Evolutionary conservation across 1,140 invertebrate species (phyloP).

Genomic region (Zaprionus lachaisei): DNA sequence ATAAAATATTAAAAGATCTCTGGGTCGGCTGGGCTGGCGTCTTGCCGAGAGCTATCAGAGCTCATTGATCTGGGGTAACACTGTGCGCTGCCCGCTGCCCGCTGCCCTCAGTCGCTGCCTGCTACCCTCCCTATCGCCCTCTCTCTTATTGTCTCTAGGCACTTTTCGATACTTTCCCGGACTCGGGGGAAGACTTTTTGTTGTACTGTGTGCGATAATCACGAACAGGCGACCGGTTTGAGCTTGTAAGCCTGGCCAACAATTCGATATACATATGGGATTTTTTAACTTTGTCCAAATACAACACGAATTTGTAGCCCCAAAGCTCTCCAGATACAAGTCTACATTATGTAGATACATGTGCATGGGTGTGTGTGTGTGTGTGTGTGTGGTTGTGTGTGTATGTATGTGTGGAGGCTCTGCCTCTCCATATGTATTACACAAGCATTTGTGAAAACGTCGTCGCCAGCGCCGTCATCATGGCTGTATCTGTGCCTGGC

Average conservation of each 20-base stretch:
- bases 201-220: conserved; percentile 49
- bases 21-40: conserved; percentile 46
- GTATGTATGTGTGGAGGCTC: conserved; percentile 25
- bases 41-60: conserved; percentile 62
- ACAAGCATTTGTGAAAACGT: conserved; percentile 81
- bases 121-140: neutral
- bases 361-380: conserved; percentile 1
- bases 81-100: conserved; percentile 17
- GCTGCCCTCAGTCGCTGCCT: conserved; percentile 13
- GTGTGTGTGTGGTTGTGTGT: conserved; percentile 5
- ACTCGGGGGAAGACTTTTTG: conserved; percentile 24
- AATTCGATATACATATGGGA: conserved; percentile 51
- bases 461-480: conserved; percentile 63
- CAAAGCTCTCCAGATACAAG: conserved; percentile 48
- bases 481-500: conserved; percentile 73
- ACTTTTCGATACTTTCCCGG: conserved; percentile 39
- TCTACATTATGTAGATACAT: conserved; percentile 9
- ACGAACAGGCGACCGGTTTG: conserved; percentile 54
- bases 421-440: conserved; percentile 70
- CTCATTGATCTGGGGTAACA: conserved; percentile 66
- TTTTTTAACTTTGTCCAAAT: conserved; percentile 49
- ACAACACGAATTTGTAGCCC: conserved; percentile 51
- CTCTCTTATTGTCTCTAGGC: conserved; percentile 10
- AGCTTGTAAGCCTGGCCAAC: conserved; percentile 47
- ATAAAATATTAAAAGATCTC: conserved; percentile 43